Percentiles rank a stretch among this genome's conserved stretches.
phyloP scores from a whole-genome alignment of 2,888 invertebrate species.

The Phengaris alcon region DNA sequence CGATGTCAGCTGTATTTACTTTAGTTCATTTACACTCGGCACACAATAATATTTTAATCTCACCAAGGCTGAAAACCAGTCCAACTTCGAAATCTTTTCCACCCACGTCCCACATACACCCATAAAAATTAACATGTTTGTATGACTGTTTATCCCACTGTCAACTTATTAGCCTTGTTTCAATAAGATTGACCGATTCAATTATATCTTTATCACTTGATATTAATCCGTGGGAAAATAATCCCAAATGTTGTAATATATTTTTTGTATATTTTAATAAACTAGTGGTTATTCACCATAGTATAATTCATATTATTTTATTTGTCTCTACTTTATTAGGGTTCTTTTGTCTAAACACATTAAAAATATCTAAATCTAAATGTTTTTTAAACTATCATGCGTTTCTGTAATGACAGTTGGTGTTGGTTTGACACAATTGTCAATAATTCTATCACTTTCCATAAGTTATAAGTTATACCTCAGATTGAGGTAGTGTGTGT shows the following conservation, averaged over 20 bases:
- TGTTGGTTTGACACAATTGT: too few relatives aligned
- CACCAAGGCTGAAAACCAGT: slow-evolving; percentile 18
- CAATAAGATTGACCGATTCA: slow-evolving; percentile 15
- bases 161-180: slow-evolving; percentile 19
- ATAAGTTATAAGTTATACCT: too few relatives aligned
- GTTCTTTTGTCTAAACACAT: too few relatives aligned
- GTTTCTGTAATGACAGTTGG: too few relatives aligned
- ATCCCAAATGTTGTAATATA: slow-evolving; percentile 1
- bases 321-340: too few relatives aligned
- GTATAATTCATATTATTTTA: too few relatives aligned
- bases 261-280: background rate
- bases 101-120: slow-evolving; percentile 11
- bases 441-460: too few relatives aligned
- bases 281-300: too few relatives aligned
- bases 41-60: slow-evolving; percentile 14
- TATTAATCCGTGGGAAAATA: background rate
- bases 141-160: slow-evolving; percentile 12
- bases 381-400: too few relatives aligned
- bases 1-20: slow-evolving; percentile 17
- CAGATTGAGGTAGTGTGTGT: too few relatives aligned
- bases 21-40: slow-evolving; percentile 20
- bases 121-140: slow-evolving; percentile 4
- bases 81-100: slow-evolving; percentile 19
- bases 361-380: too few relatives aligned
- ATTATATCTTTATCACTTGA: background rate